Evolutionary conservation across 2,113 vertebrate genomes (phyloP), one percentile per base, ranked within the genome.

Genomic region (Sclerurus mexicanus): DNA sequence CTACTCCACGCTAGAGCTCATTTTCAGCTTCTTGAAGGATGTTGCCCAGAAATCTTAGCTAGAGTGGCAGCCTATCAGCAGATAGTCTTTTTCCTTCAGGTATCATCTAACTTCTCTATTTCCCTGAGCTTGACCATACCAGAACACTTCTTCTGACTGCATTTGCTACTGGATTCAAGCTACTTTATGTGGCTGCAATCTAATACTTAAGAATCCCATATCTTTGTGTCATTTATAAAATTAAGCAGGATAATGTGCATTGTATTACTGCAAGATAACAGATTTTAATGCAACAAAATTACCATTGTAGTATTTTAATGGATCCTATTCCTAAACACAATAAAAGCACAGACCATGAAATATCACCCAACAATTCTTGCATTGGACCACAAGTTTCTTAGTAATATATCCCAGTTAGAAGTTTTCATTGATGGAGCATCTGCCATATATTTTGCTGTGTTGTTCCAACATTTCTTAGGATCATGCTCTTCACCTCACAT

Each of bases 401-500:
- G 31, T 81, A 52, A 42, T 44, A 44, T 27, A 49, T 42, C 8
- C 28, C 24, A 64, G 7, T 56, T 66, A 64, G 76, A 89, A 62
- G 19, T 5, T 86, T 76, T 80, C 12, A n/a, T 37, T 76, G 30
- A 64, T 52, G 11, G 16, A 49, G 6, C n/a, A 80, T n/a, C 27
- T 79, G 24, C 21, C 6, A 15, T 42, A 77, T 5, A 47, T 8
- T 66, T 86, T 81, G 9, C 6, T 44, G 42, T 73, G 19, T 25
- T 56, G 8, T 58, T 95, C 27, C 42, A 39, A 4, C 4, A 23
- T 78, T 87, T 80, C 46, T 84, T 71, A 89, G 22, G 17, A 64
- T 40, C 1, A 1, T 47, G 22, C 12, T 80, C 10, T 71, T 66
- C 0, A 0, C 4, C 13, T 85, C 22, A 5, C 25, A 44, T 60